Evolutionary conservation across 2,113 vertebrate genomes (phyloP).

Genomic region (Macroglossus sobrinus): DNA sequence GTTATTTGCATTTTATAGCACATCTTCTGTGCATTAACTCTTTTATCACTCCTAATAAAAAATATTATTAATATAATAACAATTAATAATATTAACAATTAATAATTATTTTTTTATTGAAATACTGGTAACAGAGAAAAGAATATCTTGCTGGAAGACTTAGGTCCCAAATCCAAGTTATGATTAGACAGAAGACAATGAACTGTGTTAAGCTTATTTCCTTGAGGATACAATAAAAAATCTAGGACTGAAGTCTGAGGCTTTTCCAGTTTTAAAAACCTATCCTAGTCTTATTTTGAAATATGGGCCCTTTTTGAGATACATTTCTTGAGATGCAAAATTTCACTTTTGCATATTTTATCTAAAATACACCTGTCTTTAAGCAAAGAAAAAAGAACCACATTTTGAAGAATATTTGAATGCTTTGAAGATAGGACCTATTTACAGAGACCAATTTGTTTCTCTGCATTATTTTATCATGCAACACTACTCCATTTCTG

Average conservation of each 20-base stretch:
- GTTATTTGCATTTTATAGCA: background rate
- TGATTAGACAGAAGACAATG: background rate
- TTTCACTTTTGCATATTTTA: constrained; percentile 67
- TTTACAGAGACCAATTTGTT: constrained; percentile 76
- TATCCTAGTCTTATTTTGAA: background rate
- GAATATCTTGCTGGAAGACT: background rate
- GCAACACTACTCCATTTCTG: constrained; percentile 19
- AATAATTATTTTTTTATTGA: background rate
- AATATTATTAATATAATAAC: background rate
- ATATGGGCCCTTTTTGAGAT: background rate
- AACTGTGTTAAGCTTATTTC: constrained; percentile 26
- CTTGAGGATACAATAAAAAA: background rate
- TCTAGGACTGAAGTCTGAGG: background rate
- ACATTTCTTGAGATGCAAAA: constrained; percentile 43
- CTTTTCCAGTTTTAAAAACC: constrained; percentile 15
- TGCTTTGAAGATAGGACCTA: constrained; percentile 77
- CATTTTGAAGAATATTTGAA: constrained; percentile 62
- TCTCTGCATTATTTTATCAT: constrained; percentile 64
- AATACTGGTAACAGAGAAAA: constrained; percentile 5
- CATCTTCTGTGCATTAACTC: background rate
- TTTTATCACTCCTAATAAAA: background rate
- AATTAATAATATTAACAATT: background rate
- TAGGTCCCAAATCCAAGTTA: background rate
- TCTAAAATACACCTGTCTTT: constrained; percentile 53
- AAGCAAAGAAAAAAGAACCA: constrained; percentile 59